Evolutionary conservation across 2,888 invertebrate genomes (phyloP).

Genomic region (Ophion slaviceki): DNA sequence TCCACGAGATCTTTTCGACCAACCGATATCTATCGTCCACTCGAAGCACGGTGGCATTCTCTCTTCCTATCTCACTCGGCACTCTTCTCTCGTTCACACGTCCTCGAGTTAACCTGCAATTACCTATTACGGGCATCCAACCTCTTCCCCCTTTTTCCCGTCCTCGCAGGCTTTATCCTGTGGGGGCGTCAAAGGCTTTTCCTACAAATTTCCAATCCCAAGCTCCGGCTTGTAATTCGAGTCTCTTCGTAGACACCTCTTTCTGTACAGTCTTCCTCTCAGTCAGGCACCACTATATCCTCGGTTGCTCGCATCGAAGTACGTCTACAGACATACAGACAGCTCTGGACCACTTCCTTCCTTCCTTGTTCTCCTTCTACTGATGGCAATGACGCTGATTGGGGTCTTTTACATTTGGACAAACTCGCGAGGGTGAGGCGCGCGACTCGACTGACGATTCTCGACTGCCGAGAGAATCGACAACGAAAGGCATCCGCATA

Average conservation of each 20-base stretch:
- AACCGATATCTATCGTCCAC: conserved; percentile 53
- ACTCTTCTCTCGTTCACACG: conserved; percentile 17
- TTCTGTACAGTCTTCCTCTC: conserved; percentile 3
- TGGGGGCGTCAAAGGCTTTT: conserved; percentile 21
- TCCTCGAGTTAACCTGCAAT: conserved; percentile 24
- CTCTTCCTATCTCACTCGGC: conserved; percentile 11
- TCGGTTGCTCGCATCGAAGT: not conserved
- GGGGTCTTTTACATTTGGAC: conserved; percentile 18
- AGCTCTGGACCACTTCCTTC: conserved; percentile 10
- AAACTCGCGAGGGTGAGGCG: conserved; percentile 10
- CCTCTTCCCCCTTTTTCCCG: conserved; percentile 4
- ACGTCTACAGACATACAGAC: not conserved
- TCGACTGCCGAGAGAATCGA: conserved; percentile 12
- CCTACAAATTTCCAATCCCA: conserved; percentile 47
- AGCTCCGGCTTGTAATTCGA: conserved; percentile 36
- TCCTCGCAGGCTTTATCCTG: conserved; percentile 10
- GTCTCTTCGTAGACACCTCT: conserved; percentile 15
- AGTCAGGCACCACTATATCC: not conserved
- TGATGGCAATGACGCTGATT: conserved; percentile 29
- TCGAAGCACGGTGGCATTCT: conserved; percentile 56
- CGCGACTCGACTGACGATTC: not conserved
- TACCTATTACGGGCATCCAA: conserved; percentile 23
- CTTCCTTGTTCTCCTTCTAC: conserved; percentile 12
- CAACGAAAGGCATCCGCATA: conserved; percentile 8
- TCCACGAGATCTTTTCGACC: conserved; percentile 51